Conservation (phyloP, 1,140 invertebrate species). For the Archivesica marissinica region DNA sequence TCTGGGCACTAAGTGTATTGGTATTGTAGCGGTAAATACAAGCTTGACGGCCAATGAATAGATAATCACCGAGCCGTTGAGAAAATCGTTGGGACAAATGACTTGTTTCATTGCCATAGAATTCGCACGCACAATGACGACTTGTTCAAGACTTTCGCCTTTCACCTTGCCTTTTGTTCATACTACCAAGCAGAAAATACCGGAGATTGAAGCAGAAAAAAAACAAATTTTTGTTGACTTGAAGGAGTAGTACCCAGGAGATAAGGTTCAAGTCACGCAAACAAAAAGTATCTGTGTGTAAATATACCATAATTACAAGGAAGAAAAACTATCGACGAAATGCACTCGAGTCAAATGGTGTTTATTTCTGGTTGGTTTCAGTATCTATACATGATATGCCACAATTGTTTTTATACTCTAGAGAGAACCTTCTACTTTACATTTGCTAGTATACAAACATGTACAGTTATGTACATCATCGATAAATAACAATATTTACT, state of each 20-base stretch:
- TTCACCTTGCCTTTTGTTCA: constrained; percentile 20
- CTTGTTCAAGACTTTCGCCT: constrained; percentile 56
- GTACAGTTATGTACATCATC: too few relatives aligned
- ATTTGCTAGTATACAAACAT: too few relatives aligned
- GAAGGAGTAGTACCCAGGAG: neutral
- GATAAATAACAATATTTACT: too few relatives aligned
- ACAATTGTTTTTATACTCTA: too few relatives aligned
- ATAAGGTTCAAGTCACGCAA: constrained; percentile 7
- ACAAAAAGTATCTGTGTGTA: constrained; percentile 2
- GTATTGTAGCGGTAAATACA: constrained; percentile 45
- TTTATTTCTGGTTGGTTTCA: too few relatives aligned
- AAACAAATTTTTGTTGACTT: neutral
- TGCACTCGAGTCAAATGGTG: too few relatives aligned
- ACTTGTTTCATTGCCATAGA: constrained; percentile 25
- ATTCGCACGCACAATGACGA: constrained; percentile 10
- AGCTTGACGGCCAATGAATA: constrained; percentile 30
- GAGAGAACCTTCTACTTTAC: too few relatives aligned
- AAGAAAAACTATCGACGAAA: constrained; percentile 1
- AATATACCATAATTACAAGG: constrained; percentile 9
- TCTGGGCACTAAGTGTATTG: constrained; percentile 47
- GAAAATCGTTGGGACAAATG: constrained; percentile 28
- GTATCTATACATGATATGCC: too few relatives aligned
- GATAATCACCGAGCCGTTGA: constrained; percentile 18
- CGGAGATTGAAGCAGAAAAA: constrained; percentile 15
- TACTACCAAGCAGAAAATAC: constrained; percentile 28